phyloP scores from a whole-genome alignment of 2,113 vertebrate species.

The Isichthys henryi region DNA sequence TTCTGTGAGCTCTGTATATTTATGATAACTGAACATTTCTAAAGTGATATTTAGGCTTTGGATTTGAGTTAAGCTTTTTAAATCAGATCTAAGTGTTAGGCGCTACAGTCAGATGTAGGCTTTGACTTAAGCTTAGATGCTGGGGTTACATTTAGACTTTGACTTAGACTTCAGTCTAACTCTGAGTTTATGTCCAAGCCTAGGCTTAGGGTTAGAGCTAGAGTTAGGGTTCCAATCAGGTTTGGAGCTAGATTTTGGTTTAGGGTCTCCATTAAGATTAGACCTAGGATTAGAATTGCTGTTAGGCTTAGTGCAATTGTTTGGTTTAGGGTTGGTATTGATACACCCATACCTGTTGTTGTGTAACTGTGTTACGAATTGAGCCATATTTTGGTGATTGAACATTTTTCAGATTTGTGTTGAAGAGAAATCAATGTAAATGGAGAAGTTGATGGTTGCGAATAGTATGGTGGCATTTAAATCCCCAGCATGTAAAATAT shows the following conservation, averaged over 20 bases:
- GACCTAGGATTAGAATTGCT: not conserved
- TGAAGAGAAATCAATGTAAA: not conserved
- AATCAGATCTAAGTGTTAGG: not conserved
- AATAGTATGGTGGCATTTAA: not conserved
- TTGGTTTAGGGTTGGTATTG: too few relatives aligned
- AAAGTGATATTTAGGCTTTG: not conserved
- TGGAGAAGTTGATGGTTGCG: not conserved
- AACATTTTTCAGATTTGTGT: not conserved
- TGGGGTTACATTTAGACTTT: not conserved
- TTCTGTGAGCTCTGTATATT: not conserved
- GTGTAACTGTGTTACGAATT: not conserved
- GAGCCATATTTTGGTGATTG: not conserved
- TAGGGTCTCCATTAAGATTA: not conserved
- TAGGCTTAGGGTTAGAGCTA: not conserved
- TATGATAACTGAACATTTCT: not conserved
- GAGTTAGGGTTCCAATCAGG: not conserved
- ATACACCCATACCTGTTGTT: not conserved
- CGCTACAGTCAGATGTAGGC: not conserved
- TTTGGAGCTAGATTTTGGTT: not conserved
- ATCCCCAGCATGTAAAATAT: not conserved
- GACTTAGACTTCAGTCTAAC: not conserved
- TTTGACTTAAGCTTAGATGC: not conserved
- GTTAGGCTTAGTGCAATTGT: not conserved
- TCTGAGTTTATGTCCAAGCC: not conserved
- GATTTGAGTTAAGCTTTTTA: not conserved